Evolutionary conservation across 2,888 invertebrate genomes (phyloP).

Genomic region (Pecten maximus): DNA sequence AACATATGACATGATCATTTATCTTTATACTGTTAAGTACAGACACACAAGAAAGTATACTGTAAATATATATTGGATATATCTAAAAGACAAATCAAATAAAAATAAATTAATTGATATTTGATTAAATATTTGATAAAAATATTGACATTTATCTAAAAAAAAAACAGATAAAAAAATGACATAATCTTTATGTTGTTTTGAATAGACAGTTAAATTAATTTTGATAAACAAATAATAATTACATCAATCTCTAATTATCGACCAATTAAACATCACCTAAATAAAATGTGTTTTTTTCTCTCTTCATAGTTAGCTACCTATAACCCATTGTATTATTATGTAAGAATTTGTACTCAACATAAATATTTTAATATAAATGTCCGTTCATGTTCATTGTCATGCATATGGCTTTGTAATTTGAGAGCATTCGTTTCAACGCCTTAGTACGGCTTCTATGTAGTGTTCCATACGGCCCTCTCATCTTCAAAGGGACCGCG

Average conservation of each 20-base stretch:
- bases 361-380: conserved; percentile 33
- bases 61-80: not conserved
- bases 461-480: conserved; percentile 1
- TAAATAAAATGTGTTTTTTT: too few species aligned
- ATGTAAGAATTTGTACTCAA: not conserved
- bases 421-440: conserved; percentile 27
- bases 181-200: too few species aligned
- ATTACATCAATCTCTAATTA: too few species aligned
- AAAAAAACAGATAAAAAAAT: too few species aligned
- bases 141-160: too few species aligned
- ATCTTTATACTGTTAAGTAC: not conserved
- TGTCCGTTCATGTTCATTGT: not conserved
- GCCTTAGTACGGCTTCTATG: not conserved
- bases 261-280: too few species aligned
- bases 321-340: not conserved
- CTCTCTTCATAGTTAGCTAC: too few species aligned
- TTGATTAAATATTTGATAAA: too few species aligned
- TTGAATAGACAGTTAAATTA: too few species aligned
- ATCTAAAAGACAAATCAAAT: not conserved
- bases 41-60: not conserved
- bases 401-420: conserved; percentile 11
- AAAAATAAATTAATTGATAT: not conserved
- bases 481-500: conserved; percentile 22
- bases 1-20: not conserved
- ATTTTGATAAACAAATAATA: too few species aligned